A percentile compares a stretch with the other conserved stretches of the same genome.
Evolutionary conservation across 2,888 invertebrate species (phyloP).

Genomic region (Synanthedon vespiformis): DNA sequence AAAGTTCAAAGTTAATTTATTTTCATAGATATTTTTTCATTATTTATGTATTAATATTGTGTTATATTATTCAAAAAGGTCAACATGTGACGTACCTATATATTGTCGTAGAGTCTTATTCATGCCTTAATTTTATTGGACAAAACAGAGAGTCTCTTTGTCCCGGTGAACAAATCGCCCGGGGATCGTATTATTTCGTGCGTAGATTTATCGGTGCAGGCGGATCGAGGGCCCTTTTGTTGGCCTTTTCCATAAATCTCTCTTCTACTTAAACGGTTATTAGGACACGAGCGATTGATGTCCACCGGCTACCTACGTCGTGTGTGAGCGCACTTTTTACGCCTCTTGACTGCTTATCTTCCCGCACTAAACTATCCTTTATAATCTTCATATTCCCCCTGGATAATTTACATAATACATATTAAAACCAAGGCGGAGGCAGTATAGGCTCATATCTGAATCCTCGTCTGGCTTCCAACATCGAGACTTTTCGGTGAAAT

Average conservation of each 20-base stretch:
- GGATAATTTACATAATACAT: too few species aligned
- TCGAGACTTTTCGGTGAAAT: too few species aligned
- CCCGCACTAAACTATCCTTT: too few species aligned
- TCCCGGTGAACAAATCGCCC: slow-evolving; percentile 55
- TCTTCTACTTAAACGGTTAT: slow-evolving; percentile 64
- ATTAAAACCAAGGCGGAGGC: too few species aligned
- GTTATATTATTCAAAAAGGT: too few species aligned
- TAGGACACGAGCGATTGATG: slow-evolving; percentile 60
- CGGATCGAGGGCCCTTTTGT: slow-evolving; percentile 57
- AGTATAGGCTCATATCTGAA: too few species aligned
- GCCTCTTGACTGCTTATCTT: neutral
- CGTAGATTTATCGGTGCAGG: slow-evolving; percentile 61
- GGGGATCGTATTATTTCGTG: slow-evolving; percentile 62
- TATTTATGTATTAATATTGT: too few species aligned
- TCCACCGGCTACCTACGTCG: slow-evolving; percentile 32
- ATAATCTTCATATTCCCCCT: too few species aligned
- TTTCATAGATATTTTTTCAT: too few species aligned
- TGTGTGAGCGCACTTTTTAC: slow-evolving; percentile 24
- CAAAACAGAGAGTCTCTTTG: slow-evolving; percentile 47
- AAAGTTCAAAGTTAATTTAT: too few species aligned
- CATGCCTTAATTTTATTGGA: slow-evolving; percentile 52
- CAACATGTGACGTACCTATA: too few species aligned
- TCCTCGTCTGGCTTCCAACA: too few species aligned
- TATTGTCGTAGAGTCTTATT: slow-evolving; percentile 1
- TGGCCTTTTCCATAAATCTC: slow-evolving; percentile 63